phyloP scores from a whole-genome alignment of 2,888 invertebrate genomes.

The Aethes cnicana region DNA sequence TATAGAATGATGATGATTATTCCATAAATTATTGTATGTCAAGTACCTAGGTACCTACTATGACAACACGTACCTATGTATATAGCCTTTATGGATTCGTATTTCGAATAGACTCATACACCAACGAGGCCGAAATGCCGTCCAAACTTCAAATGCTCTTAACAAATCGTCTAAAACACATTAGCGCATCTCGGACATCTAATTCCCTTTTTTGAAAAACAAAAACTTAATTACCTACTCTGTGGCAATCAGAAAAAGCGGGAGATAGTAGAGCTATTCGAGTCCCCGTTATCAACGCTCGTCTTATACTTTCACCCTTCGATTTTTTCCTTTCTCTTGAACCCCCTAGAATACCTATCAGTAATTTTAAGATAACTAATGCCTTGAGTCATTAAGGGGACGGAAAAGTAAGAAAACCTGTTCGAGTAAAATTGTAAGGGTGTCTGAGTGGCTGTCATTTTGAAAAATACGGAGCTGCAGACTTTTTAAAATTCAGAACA shows the following conservation, averaged over 20 bases:
- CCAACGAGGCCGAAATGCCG: too few species aligned
- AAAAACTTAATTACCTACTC: conserved; percentile 77
- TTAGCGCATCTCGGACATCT: conserved; percentile 60
- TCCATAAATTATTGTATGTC: too few species aligned
- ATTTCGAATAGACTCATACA: too few species aligned
- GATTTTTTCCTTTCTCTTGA: conserved; percentile 54
- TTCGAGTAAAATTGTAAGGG: conserved; percentile 39
- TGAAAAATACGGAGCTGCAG: conserved; percentile 22
- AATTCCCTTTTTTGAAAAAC: conserved; percentile 69
- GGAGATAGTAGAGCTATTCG: conserved; percentile 73
- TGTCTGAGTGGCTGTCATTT: conserved; percentile 30
- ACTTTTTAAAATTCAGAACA: conserved; percentile 13
- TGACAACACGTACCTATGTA: too few species aligned
- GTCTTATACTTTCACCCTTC: conserved; percentile 67
- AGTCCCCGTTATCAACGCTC: conserved; percentile 72
- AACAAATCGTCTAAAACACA: conserved; percentile 61
- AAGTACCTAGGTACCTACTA: too few species aligned
- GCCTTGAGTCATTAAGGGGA: conserved; percentile 70
- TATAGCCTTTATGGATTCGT: too few species aligned
- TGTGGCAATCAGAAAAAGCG: conserved; percentile 64
- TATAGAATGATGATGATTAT: too few species aligned
- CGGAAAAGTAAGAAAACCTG: conserved; percentile 48
- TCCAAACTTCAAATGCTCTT: too few species aligned
- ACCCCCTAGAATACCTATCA: conserved; percentile 64
- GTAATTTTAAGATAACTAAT: conserved; percentile 79